Evolutionary conservation across 2,888 invertebrate species (phyloP).

Genomic region (Drosophila robusta): DNA sequence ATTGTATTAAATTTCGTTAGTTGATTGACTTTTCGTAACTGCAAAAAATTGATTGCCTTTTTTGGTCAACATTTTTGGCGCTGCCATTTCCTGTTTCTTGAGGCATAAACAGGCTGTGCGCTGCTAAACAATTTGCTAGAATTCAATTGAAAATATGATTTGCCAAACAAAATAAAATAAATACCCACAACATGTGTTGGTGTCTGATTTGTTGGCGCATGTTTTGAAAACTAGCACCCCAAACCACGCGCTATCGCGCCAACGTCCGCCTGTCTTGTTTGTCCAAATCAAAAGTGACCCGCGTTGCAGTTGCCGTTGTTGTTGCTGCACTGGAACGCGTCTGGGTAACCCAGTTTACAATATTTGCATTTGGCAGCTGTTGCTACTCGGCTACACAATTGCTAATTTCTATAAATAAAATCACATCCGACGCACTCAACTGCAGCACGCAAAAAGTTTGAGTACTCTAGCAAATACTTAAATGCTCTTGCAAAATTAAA

Average conservation of each 20-base stretch:
- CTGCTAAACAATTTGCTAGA: conserved; percentile 56
- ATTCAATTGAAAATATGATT: conserved; percentile 51
- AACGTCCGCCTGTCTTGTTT: conserved; percentile 38
- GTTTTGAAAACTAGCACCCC: conserved; percentile 23
- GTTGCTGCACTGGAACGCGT: conserved; percentile 47
- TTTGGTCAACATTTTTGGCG: conserved; percentile 67
- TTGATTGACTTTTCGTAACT: conserved; percentile 73
- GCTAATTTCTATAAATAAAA: conserved; percentile 70
- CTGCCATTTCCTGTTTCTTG: conserved; percentile 61
- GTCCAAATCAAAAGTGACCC: conserved; percentile 45
- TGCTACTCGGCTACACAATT: conserved; percentile 55
- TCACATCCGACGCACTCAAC: conserved; percentile 49
- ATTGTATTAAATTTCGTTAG: conserved; percentile 78
- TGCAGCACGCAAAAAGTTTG: conserved; percentile 33
- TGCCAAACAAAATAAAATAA: conserved; percentile 23
- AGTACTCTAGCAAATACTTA: conserved; percentile 6
- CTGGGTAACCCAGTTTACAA: conserved; percentile 64
- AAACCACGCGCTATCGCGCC: conserved; percentile 10
- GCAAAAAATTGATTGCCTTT: conserved; percentile 66
- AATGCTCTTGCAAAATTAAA: not conserved
- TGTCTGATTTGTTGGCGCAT: conserved; percentile 39
- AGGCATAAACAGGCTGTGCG: conserved; percentile 35
- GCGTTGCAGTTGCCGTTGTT: conserved; percentile 16
- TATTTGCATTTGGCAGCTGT: conserved; percentile 60
- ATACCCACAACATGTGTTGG: conserved; percentile 36